Conservation (phyloP, 2,888 invertebrate genomes). For the Oegoconia quadripuncta region DNA sequence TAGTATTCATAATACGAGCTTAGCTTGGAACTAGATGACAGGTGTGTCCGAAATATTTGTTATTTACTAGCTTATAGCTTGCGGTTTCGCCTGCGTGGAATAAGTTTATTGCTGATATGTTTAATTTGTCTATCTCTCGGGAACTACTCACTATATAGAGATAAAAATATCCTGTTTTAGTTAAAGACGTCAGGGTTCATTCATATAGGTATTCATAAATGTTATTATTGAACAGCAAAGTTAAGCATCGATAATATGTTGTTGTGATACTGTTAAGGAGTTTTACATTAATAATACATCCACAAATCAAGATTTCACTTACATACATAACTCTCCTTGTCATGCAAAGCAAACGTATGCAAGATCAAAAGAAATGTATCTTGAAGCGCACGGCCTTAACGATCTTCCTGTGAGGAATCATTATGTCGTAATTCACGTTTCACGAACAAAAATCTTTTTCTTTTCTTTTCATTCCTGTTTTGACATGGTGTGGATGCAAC, state of each 20-base stretch:
- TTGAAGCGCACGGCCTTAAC: conserved; percentile 15
- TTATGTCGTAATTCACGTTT: conserved; percentile 35
- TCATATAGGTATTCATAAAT: too few relatives aligned
- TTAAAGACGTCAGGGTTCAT: too few relatives aligned
- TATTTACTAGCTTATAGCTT: too few relatives aligned
- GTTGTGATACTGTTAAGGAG: not conserved
- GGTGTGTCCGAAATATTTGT: too few relatives aligned
- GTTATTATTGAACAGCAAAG: too few relatives aligned
- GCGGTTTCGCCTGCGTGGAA: too few relatives aligned
- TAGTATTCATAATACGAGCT: too few relatives aligned
- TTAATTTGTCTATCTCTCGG: too few relatives aligned
- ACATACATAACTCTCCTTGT: conserved; percentile 23
- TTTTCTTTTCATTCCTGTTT: conserved; percentile 13
- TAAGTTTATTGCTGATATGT: too few relatives aligned
- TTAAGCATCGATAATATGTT: not conserved
- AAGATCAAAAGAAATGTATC: conserved; percentile 24
- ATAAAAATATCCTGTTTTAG: too few relatives aligned
- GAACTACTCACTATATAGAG: too few relatives aligned
- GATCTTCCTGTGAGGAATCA: conserved; percentile 32
- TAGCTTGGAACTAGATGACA: too few relatives aligned
- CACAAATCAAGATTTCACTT: conserved; percentile 5
- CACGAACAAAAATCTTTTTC: conserved; percentile 16
- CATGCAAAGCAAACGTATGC: conserved; percentile 19
- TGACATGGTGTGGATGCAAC: not conserved
- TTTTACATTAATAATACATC: not conserved